Percentiles rank a stretch among this genome's conserved stretches.
phyloP scores from a whole-genome alignment of 2,888 invertebrate species.

The Holacanthella duospinosa region DNA sequence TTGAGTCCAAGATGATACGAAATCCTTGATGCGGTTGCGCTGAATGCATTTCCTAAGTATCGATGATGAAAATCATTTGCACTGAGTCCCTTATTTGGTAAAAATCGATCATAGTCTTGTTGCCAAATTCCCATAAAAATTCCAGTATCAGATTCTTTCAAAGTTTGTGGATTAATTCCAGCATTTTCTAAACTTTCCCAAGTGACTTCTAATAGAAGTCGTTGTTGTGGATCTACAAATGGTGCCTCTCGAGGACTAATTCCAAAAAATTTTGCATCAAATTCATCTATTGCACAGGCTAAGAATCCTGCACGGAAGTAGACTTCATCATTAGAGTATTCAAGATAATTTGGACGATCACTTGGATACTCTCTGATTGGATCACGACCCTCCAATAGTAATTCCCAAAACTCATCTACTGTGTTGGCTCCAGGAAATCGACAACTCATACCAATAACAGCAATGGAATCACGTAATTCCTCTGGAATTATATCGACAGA shows the following conservation, averaged over 20 bases:
- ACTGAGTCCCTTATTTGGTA: neutral
- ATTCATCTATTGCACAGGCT: slow-evolving; percentile 53
- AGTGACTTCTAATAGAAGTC: slow-evolving; percentile 63
- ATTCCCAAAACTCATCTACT: slow-evolving; percentile 19
- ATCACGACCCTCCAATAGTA: slow-evolving; percentile 18
- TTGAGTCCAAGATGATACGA: slow-evolving; percentile 16
- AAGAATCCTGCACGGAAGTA: slow-evolving; percentile 56
- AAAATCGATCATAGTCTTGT: neutral
- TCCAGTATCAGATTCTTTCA: slow-evolving; percentile 80
- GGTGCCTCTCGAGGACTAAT: slow-evolving; percentile 64
- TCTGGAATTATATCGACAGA: neutral
- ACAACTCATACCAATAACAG: slow-evolving; percentile 25
- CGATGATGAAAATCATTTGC: slow-evolving; percentile 10
- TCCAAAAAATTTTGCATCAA: slow-evolving; percentile 66
- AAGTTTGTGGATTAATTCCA: slow-evolving; percentile 63
- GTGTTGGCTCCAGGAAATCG: slow-evolving; percentile 19
- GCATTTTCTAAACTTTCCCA: slow-evolving; percentile 67
- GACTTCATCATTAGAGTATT: neutral
- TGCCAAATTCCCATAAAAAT: slow-evolving; percentile 83
- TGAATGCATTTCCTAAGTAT: slow-evolving; percentile 22
- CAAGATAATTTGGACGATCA: neutral
- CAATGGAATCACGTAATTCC: slow-evolving; percentile 13
- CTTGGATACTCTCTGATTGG: slow-evolving; percentile 4
- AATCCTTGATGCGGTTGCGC: slow-evolving; percentile 17
- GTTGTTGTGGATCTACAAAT: slow-evolving; percentile 66